Conservation (phyloP, 37 sponge, comb jelly and placozoan species). For the Bolinopsis microptera region DNA sequence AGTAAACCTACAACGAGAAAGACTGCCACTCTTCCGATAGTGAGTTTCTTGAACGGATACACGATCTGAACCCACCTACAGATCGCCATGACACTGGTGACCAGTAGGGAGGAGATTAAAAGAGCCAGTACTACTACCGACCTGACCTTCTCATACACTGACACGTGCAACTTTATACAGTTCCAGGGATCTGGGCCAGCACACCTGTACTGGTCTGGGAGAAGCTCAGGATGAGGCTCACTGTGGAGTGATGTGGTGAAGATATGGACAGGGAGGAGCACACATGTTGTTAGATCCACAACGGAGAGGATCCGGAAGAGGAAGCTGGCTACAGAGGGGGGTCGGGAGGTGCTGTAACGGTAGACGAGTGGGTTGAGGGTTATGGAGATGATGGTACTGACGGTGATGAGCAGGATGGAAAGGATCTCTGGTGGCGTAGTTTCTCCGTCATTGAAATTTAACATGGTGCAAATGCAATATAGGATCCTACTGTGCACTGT, state of each 20-base stretch:
- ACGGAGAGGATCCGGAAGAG: neutral
- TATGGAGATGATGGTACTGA: neutral
- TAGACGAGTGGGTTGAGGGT: neutral
- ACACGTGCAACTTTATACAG: neutral
- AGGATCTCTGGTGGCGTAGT: neutral
- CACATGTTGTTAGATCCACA: neutral
- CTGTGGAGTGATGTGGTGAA: neutral
- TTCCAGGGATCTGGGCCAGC: neutral
- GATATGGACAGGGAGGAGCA: neutral
- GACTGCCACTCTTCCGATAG: neutral
- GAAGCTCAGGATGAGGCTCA: neutral
- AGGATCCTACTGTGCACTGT: too few relatives aligned
- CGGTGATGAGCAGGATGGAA: neutral
- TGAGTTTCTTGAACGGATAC: neutral
- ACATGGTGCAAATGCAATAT: too few relatives aligned
- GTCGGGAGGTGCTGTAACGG: neutral
- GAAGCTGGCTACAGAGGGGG: neutral
- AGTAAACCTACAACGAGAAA: neutral
- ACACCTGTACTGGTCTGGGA: neutral
- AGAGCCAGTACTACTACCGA: neutral
- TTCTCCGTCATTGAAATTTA: slow-evolving; percentile 14
- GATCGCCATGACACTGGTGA: slow-evolving; percentile 31
- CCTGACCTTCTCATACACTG: neutral
- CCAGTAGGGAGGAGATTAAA: neutral
- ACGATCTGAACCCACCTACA: slow-evolving; percentile 9